Evolutionary conservation across 2,888 invertebrate species (phyloP), one percentile per base, ranked within the genome.

Genomic region (Elgonia sp.): DNA sequence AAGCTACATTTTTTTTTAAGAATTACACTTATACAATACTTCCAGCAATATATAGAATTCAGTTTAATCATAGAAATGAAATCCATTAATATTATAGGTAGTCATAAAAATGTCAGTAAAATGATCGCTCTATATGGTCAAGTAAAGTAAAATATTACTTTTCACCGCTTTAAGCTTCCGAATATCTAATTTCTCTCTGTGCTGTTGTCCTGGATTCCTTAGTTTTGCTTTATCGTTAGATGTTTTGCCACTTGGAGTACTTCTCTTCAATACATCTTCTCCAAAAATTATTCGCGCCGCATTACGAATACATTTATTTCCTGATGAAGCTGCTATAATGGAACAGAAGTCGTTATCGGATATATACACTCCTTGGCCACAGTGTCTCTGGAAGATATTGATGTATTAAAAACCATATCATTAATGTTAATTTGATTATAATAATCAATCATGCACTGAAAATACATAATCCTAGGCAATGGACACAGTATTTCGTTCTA

Each of bases 201-300:
- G 16, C 20, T 9, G 20, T 46, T 46, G 9, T 37, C 37, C 6
- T 10, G 37, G 18, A 63, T 63, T 63, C 14, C 37, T 63, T 12
- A 29, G 37, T 63, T 37, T 63, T 5, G 37, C 16, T 63, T 37
- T 29, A 29, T 2, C 4, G 8, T 42, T 50, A 7, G 21, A 21
- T 12, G 53, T 50, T 69, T 50, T 69, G 14, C 69, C 69, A 69
- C 21, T 50, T 50, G 69, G 69, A 50, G 69, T 69, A 21, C 69
- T 69, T 29, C 50, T 69, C 40, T 1, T 69, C 14, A 69, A 40
- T 9, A 50, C 18, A 29, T 69, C 50, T 29, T 50, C 50, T 21
- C 69, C 69, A 18, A 69, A 50, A 18, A 69, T 69, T 7, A 1
- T 14, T 20, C 69, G 12, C 4, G 69, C 69, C 9, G 69, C 50